Evolutionary conservation across 2,888 invertebrate genomes (phyloP).

Genomic region (Tetragonisca angustula): DNA sequence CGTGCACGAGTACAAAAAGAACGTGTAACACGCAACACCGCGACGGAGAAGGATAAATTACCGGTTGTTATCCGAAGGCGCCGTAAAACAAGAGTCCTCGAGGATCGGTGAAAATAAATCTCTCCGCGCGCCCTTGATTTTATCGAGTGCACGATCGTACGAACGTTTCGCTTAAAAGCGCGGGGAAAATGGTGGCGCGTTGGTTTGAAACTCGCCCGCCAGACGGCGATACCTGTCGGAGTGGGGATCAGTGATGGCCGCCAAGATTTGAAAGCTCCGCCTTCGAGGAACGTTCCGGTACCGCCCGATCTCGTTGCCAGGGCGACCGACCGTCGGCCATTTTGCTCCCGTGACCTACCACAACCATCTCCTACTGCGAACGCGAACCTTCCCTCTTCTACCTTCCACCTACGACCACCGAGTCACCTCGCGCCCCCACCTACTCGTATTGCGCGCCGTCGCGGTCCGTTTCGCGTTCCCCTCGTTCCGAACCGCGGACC

Average conservation of each 20-base stretch:
- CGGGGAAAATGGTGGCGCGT: conserved; percentile 29
- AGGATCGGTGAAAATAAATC: background rate
- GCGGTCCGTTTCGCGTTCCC: conserved; percentile 45
- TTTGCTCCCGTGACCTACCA: conserved; percentile 78
- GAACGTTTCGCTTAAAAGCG: conserved; percentile 23
- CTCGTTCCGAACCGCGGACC: conserved; percentile 19
- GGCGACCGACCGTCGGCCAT: conserved; percentile 79
- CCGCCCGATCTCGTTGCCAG: conserved; percentile 72
- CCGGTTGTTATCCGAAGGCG: background rate
- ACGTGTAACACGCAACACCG: background rate
- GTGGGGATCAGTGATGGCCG: conserved; percentile 78
- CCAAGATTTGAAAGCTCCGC: conserved; percentile 72
- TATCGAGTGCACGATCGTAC: background rate
- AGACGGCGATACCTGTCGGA: conserved; percentile 79
- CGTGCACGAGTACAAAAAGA: background rate
- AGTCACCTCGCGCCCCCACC: conserved; percentile 18
- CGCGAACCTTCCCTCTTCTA: conserved; percentile 1
- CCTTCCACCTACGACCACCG: conserved; percentile 24
- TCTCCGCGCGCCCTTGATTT: conserved; percentile 11
- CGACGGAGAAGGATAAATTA: background rate
- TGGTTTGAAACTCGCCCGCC: conserved; percentile 44
- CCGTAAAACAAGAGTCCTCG: background rate
- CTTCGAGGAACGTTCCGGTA: conserved; percentile 64
- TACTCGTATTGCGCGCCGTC: conserved; percentile 24
- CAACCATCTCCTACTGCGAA: conserved; percentile 71